Conservation (phyloP, 2,888 invertebrate genomes). For the Microctonus aethiopoides region DNA sequence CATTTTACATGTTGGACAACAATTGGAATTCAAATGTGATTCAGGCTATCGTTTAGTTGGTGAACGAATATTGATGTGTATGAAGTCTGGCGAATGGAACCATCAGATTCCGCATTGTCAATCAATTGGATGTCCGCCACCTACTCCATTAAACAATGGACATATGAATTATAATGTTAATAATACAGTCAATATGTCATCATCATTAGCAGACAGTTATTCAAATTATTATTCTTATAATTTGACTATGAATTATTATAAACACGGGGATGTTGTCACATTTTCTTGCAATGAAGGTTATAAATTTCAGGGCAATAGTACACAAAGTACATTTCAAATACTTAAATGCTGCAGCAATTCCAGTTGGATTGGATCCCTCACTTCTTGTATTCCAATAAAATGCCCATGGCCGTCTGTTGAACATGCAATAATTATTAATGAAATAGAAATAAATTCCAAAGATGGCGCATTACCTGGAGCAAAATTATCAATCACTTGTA, state of each 20-base stretch:
- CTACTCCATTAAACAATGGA: slow-evolving; percentile 49
- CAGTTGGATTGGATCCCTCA: slow-evolving; percentile 73
- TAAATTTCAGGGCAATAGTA: slow-evolving; percentile 49
- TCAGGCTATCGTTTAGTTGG: slow-evolving; percentile 66
- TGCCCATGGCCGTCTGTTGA: slow-evolving; percentile 48
- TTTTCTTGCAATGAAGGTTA: slow-evolving; percentile 52
- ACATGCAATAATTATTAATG: slow-evolving; percentile 42
- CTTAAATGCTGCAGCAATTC: slow-evolving; percentile 71
- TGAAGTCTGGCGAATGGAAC: slow-evolving; percentile 71
- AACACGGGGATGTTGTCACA: slow-evolving; percentile 46
- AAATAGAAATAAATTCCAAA: slow-evolving; percentile 6
- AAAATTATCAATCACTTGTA: slow-evolving; percentile 63
- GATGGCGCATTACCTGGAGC: slow-evolving; percentile 45
- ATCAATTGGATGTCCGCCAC: slow-evolving; percentile 64
- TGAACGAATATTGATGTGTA: slow-evolving; percentile 69
- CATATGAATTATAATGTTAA: slow-evolving; percentile 37
- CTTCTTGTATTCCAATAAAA: slow-evolving; percentile 67
- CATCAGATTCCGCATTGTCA: slow-evolving; percentile 65
- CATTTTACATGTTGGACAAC: slow-evolving; percentile 66
- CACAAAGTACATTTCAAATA: slow-evolving; percentile 46
- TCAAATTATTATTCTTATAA: background rate
- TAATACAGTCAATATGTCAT: background rate
- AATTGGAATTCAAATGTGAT: slow-evolving; percentile 70
- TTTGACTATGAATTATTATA: slow-evolving; percentile 36
- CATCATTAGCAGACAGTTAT: background rate